Percentiles rank a stretch among this genome's conserved stretches.
These are phyloP conservation scores for Anthrax anthrax DNA, from an alignment of 2,888 invertebrate genomes.

Conservation along the genomic window DNA sequence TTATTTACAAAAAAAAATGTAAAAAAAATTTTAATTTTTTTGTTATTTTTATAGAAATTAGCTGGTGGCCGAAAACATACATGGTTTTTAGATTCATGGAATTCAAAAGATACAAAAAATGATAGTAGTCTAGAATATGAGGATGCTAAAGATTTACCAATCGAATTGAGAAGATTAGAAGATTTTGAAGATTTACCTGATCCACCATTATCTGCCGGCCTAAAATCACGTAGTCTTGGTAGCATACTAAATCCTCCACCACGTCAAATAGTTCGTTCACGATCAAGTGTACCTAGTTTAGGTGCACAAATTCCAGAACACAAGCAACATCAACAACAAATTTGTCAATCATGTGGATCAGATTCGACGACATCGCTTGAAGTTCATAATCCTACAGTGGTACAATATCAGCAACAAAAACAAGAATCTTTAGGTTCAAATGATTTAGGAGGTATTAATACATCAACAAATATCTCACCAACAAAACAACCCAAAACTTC, in stretches of 20 bases:
- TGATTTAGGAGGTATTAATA: not conserved
- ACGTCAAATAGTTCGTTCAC: constrained; percentile 54
- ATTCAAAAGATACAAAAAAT: constrained; percentile 39
- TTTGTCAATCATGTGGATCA: constrained; percentile 21
- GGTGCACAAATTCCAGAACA: constrained; percentile 26
- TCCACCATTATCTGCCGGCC: constrained; percentile 43
- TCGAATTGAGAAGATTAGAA: constrained; percentile 71
- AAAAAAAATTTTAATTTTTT: not conserved
- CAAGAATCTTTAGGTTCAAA: not conserved
- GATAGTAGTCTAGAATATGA: constrained; percentile 46
- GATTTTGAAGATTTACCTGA: constrained; percentile 44
- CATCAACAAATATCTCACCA: constrained; percentile 15
- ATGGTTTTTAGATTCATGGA: constrained; percentile 75
- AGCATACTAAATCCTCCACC: constrained; percentile 66
- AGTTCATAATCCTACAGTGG: not conserved
- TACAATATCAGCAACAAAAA: not conserved
- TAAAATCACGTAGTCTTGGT: constrained; percentile 72
- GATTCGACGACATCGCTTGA: constrained; percentile 9
- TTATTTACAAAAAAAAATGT: not conserved
- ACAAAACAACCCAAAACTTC: constrained; percentile 22
- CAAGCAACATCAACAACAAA: constrained; percentile 18
- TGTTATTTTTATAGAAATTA: constrained; percentile 43
- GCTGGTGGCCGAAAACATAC: constrained; percentile 58
- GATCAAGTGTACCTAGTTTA: constrained; percentile 60
- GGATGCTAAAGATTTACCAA: constrained; percentile 65